phyloP scores from a whole-genome alignment of 2,888 invertebrate genomes.

The Melipona bicolor region DNA sequence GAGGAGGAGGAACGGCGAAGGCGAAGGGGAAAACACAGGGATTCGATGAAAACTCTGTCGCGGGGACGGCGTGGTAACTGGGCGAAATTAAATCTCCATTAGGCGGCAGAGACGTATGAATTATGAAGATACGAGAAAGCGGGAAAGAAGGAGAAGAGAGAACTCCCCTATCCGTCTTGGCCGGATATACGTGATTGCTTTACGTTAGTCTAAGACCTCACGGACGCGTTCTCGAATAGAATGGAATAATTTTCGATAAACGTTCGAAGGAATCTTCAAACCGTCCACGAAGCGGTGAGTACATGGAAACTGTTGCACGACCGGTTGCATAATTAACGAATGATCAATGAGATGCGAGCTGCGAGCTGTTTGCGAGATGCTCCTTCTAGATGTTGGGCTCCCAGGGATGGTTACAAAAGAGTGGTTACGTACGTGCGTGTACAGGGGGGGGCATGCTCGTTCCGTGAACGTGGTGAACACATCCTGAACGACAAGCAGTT shows the following conservation, averaged over 20 bases:
- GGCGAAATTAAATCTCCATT: slow-evolving; percentile 79
- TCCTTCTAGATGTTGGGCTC: slow-evolving; percentile 17
- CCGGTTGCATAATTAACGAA: slow-evolving; percentile 71
- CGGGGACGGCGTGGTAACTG: slow-evolving; percentile 62
- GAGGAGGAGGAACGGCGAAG: not conserved
- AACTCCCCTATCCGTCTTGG: no score
- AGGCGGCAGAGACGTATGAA: slow-evolving; percentile 71
- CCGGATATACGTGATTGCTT: slow-evolving; percentile 5
- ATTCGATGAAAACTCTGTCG: slow-evolving; percentile 27
- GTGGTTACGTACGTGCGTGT: not conserved
- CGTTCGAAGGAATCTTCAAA: slow-evolving; percentile 29
- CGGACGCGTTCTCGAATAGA: not conserved
- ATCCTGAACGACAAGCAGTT: not conserved
- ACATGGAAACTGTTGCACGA: slow-evolving; percentile 50
- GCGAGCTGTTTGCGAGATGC: slow-evolving; percentile 37
- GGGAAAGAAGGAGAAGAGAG: slow-evolving; percentile 26
- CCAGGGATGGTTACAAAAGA: slow-evolving; percentile 56
- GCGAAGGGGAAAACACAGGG: not conserved
- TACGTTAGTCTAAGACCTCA: not conserved
- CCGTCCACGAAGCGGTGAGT: slow-evolving; percentile 61
- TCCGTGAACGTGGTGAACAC: not conserved
- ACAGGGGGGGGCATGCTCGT: not conserved
- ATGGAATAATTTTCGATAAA: slow-evolving; percentile 21
- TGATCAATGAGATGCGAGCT: slow-evolving; percentile 64
- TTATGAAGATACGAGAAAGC: slow-evolving; percentile 72